phyloP scores from a whole-genome alignment of 2,113 vertebrate genomes.

The Sardina pilchardus region DNA sequence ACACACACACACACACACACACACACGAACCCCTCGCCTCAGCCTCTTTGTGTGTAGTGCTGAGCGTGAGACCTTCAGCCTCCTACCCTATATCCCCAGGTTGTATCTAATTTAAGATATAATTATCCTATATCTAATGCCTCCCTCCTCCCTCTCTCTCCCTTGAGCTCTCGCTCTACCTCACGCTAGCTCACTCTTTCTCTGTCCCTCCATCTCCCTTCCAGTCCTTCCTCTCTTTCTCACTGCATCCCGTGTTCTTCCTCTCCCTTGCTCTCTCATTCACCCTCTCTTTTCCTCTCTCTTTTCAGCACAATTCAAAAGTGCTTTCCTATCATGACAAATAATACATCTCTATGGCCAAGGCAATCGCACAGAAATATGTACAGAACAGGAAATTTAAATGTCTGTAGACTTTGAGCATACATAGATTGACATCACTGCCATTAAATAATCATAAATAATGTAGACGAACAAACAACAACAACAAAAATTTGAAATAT shows the following conservation, averaged over 20 bases:
- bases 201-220: not conserved
- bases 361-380: no score
- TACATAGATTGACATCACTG: no score
- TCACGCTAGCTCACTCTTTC: not conserved
- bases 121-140: not conserved
- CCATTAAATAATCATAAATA: no score
- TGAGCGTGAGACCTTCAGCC: not conserved
- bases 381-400: no score
- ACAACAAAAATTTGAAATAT: no score
- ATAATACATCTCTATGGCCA: no score
- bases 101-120: not conserved
- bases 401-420: no score
- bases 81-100: not conserved
- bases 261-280: not conserved
- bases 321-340: no score
- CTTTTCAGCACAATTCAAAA: no score
- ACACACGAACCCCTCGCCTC: not conserved
- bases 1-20: no score
- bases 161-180: not conserved
- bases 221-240: not conserved
- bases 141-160: not conserved
- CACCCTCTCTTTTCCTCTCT: constrained; percentile 9
- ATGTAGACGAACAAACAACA: no score
- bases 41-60: not conserved
- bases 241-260: constrained; percentile 12